Evolutionary conservation across 2,888 invertebrate species (phyloP).

Genomic region (Nomada fucata): DNA sequence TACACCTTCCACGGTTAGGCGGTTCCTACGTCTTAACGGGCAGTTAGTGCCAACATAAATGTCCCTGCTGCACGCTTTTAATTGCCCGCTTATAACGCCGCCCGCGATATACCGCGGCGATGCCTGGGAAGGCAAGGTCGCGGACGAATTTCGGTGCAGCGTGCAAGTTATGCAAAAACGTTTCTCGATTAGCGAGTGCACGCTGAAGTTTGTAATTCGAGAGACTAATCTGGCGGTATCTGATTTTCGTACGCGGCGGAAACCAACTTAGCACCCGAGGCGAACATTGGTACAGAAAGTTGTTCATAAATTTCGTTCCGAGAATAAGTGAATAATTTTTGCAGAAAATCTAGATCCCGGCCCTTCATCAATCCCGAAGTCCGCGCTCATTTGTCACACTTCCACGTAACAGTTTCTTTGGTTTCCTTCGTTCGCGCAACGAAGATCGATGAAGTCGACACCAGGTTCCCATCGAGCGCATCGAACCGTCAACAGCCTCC

Average conservation of each 20-base stretch:
- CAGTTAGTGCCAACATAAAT: conserved; percentile 82
- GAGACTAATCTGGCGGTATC: too few relatives aligned
- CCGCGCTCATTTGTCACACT: background rate
- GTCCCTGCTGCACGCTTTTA: conserved; percentile 79
- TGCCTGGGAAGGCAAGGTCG: conserved; percentile 34
- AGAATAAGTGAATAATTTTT: too few relatives aligned
- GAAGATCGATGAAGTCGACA: conserved; percentile 39
- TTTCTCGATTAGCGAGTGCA: too few relatives aligned
- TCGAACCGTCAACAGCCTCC: conserved; percentile 33
- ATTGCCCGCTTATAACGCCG: conserved; percentile 73
- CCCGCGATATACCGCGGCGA: conserved; percentile 50
- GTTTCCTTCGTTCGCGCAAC: background rate
- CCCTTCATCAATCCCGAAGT: too few relatives aligned
- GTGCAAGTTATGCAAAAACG: too few relatives aligned
- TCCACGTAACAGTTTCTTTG: background rate
- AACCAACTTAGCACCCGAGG: too few relatives aligned
- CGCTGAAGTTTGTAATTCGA: too few relatives aligned
- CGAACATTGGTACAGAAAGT: too few relatives aligned
- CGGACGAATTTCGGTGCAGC: too few relatives aligned
- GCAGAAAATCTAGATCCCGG: too few relatives aligned
- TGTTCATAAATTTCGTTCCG: too few relatives aligned
- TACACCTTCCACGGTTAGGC: conserved; percentile 80
- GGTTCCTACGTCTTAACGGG: conserved; percentile 80
- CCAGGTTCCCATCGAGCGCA: background rate
- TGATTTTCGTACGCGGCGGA: too few relatives aligned